phyloP scores from a whole-genome alignment of 2,888 invertebrate species.

The Gymnocheta viridis region DNA sequence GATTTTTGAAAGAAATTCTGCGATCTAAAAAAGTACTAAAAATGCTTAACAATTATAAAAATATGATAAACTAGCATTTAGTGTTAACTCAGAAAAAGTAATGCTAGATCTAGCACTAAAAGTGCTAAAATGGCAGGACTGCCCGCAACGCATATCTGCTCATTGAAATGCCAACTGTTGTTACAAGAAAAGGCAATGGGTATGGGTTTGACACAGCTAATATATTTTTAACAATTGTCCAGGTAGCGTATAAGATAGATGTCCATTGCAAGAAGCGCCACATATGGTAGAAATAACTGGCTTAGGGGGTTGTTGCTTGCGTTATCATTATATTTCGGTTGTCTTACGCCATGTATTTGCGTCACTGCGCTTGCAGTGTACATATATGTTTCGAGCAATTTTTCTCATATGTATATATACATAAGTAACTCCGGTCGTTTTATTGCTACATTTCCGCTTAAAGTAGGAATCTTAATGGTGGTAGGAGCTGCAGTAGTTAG shows the following conservation, averaged over 20 bases:
- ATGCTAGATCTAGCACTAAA: too few species aligned
- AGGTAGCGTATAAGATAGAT: constrained; percentile 75
- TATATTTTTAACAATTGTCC: constrained; percentile 75
- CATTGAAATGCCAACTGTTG: constrained; percentile 72
- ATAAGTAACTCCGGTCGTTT: constrained; percentile 67
- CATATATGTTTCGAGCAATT: constrained; percentile 73
- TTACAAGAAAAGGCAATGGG: constrained; percentile 76
- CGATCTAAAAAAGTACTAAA: too few species aligned
- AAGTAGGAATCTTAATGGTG: neutral
- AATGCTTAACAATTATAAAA: too few species aligned
- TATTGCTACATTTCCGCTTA: constrained; percentile 65
- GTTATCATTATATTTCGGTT: too few species aligned
- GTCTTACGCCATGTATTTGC: constrained; percentile 50
- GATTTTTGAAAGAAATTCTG: too few species aligned
- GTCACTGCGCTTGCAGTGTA: constrained; percentile 72
- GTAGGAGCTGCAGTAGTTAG: neutral
- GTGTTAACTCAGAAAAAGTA: too few species aligned
- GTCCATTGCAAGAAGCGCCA: constrained; percentile 69
- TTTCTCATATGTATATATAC: constrained; percentile 69
- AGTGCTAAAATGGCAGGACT: too few species aligned
- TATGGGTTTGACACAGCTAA: constrained; percentile 75
- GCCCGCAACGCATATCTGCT: constrained; percentile 67
- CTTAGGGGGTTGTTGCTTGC: neutral
- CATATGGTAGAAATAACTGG: constrained; percentile 53
- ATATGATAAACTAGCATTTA: too few species aligned